Base-by-base conservation (phyloP, 2,113 vertebrate genomes). In the Chaetura pelagica region DNA sequence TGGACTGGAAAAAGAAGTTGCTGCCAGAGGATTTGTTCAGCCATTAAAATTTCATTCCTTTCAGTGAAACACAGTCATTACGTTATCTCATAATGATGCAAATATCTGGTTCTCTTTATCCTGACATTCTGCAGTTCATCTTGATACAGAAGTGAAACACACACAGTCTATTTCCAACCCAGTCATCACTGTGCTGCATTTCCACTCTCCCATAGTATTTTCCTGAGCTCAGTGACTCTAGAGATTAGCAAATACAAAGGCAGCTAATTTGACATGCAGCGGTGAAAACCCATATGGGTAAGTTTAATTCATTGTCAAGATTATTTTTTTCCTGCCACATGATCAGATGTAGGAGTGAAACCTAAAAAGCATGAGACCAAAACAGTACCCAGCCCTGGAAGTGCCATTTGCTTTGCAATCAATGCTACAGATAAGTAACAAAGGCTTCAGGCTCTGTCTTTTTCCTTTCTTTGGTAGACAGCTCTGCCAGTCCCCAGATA, bases 81-180 rank as follows among this genome's bases (percentile, higher is more conserved):
- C 9, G 0, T 77, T 95, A 88, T 95, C 83, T 83, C 68, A 29
- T 57, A 96, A 87, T 44, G 89, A 96, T 88, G 67, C 68, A 96
- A 71, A 57, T 91, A 95, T 89, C 93, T 94, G 81, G 71, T 94
- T 93, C 69, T 79, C 81, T 89, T 96, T 85, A 93, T n/a, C 42
- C 61, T 54, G 61, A 84, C 81, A 74, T 58, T 58, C 57, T 76
- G 66, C 59, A 85, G 34, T 71, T 89, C 34, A 17, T 74, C 84
- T 54, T 35, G 71, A 71, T 64, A 76, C 2, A 51, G 54, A 49
- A 82, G 19, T 10, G 24, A 51, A 93, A 55, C 30, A 62, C 24
- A 29, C 21, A 13, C 38, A 74, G 58, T 9, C 62, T 73, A 4
- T 57, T 32, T 40, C 18, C 46, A 72, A 76, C 0, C 1, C 29